Percentiles rank a stretch among this genome's conserved stretches.
Conservation (phyloP, 92 coral and sea anemone species). For the Actinostola sp. region DNA sequence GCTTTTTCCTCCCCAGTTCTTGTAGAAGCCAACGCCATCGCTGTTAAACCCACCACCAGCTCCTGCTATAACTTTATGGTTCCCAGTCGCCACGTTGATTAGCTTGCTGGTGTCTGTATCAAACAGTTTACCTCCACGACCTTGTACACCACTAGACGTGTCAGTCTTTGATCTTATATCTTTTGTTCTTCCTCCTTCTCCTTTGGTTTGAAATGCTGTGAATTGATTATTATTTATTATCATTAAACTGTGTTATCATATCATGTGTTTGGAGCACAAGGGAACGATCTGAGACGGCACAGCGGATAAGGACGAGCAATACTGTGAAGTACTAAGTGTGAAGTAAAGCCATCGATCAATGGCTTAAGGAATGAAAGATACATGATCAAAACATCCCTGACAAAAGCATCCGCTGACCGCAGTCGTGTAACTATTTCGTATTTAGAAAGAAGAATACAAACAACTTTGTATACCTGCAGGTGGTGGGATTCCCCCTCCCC, state of each 20-base stretch:
- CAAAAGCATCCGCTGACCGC: too few relatives aligned
- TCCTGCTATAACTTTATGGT: conserved; percentile 89
- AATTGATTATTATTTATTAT: conserved; percentile 8
- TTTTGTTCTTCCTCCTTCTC: conserved; percentile 69
- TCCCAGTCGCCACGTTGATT: conserved; percentile 50
- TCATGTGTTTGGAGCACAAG: not conserved
- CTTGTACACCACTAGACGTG: conserved; percentile 64
- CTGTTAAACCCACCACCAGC: conserved; percentile 91
- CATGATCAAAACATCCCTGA: too few relatives aligned
- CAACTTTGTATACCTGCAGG: conserved; percentile 50
- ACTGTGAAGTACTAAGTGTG: too few relatives aligned
- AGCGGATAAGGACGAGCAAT: too few relatives aligned
- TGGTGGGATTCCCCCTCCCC: conserved; percentile 93
- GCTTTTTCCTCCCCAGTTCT: conserved; percentile 89
- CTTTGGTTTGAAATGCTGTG: conserved; percentile 71
- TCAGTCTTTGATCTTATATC: conserved; percentile 48
- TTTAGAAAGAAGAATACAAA: not conserved
- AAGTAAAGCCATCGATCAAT: too few relatives aligned
- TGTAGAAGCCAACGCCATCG: conserved; percentile 69
- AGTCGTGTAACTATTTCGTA: too few relatives aligned
- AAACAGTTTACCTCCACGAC: conserved; percentile 80
- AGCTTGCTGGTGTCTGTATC: conserved; percentile 63
- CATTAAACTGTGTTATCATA: not conserved
- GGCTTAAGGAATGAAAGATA: too few relatives aligned
- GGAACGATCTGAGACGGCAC: too few relatives aligned